phyloP scores from a whole-genome alignment of 2,888 invertebrate species.

The Liodrosophila aerea region DNA sequence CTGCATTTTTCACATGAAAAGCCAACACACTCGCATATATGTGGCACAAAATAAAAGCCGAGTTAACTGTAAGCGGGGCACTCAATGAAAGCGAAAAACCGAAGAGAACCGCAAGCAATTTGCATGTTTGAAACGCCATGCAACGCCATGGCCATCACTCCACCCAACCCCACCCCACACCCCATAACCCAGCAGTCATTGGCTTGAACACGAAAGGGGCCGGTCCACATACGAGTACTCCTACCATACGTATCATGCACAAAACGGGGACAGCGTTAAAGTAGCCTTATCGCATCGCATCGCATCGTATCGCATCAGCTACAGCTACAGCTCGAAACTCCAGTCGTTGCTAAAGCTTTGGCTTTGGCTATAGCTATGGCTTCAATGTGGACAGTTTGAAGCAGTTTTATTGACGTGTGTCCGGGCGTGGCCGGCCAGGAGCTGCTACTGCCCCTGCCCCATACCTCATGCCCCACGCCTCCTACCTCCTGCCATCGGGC shows the following conservation, averaged over 20 bases:
- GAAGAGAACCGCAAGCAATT: constrained; percentile 75
- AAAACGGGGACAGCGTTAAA: constrained; percentile 73
- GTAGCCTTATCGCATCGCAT: constrained; percentile 67
- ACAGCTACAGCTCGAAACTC: constrained; percentile 26
- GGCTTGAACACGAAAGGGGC: constrained; percentile 72
- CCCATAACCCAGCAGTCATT: constrained; percentile 29
- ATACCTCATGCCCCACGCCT: no score
- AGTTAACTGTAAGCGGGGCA: constrained; percentile 69
- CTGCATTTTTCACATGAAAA: constrained; percentile 53
- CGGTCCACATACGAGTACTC: constrained; percentile 49
- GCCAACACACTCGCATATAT: constrained; percentile 32
- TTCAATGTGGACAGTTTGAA: constrained; percentile 70
- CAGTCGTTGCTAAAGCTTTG: no score
- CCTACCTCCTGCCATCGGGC: not conserved
- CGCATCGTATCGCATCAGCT: constrained; percentile 50
- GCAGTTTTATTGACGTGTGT: constrained; percentile 76
- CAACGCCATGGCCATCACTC: constrained; percentile 44
- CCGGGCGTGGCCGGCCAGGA: constrained; percentile 58
- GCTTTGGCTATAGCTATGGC: constrained; percentile 9
- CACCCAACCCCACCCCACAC: constrained; percentile 1
- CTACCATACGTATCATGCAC: constrained; percentile 57
- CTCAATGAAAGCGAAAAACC: constrained; percentile 75
- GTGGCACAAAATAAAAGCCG: constrained; percentile 46
- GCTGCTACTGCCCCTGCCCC: constrained; percentile 19
- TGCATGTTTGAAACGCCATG: constrained; percentile 74